These are phyloP conservation scores for Chrysodeixis includens DNA, from an alignment of 2,888 invertebrate genomes.

Conservation along the genomic window DNA sequence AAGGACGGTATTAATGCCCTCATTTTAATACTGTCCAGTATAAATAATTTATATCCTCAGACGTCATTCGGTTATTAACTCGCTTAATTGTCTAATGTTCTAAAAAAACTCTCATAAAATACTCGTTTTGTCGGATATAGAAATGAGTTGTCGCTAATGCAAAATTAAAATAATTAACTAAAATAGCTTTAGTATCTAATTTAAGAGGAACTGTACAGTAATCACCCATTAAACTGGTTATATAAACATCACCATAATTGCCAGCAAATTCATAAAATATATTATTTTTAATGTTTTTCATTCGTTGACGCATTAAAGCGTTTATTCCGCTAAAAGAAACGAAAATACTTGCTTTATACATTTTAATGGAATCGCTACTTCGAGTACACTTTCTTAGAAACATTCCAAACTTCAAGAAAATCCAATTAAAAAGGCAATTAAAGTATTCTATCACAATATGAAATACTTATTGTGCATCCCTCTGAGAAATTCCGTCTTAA, in stretches of 20 bases:
- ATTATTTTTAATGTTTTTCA: not conserved
- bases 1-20: not conserved
- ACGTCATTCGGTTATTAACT: not conserved
- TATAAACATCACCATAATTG: not conserved
- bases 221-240: not conserved
- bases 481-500: not conserved
- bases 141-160: not conserved
- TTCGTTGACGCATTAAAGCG: not conserved
- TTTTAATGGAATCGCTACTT: constrained; percentile 4
- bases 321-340: not conserved
- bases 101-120: not conserved
- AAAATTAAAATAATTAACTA: not conserved
- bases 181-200: not conserved
- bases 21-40: not conserved
- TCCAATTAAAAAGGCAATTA: constrained; percentile 1
- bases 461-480: constrained; percentile 1
- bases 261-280: not conserved
- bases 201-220: not conserved
- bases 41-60: not conserved
- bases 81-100: constrained; percentile 1
- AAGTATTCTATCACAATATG: constrained; percentile 4
- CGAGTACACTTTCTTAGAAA: not conserved
- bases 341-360: not conserved
- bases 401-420: not conserved
- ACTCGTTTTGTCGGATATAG: not conserved